phyloP scores from a whole-genome alignment of 1,140 invertebrate genomes.

The Drosophila tsacasi region DNA sequence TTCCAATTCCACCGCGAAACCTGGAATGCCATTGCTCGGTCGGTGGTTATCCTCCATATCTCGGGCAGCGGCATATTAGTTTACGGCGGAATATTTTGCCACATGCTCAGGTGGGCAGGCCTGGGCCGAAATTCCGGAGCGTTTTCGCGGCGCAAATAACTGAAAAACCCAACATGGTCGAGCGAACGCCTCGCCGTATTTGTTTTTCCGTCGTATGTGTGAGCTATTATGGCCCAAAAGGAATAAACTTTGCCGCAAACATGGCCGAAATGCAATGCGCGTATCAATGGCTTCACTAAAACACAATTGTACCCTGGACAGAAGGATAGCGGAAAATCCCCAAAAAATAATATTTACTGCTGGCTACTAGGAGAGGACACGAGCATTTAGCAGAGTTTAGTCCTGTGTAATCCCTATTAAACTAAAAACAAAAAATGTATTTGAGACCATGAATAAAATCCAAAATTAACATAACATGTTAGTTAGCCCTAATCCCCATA shows the following conservation, averaged over 20 bases:
- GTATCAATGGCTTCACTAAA: conserved; percentile 10
- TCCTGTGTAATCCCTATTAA: background rate
- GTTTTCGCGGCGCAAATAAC: conserved; percentile 50
- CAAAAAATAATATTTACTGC: conserved; percentile 11
- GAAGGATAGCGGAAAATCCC: background rate
- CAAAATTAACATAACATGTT: conserved; percentile 11
- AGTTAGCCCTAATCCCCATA: background rate
- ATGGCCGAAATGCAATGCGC: conserved; percentile 12
- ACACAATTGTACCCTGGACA: conserved; percentile 20
- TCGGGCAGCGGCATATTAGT: conserved; percentile 40
- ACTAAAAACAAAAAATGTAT: background rate
- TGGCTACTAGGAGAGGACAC: background rate
- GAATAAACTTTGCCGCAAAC: conserved; percentile 19
- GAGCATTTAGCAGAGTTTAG: background rate
- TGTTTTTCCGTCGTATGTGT: conserved; percentile 38
- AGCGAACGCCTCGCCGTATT: conserved; percentile 43
- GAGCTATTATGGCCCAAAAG: conserved; percentile 35
- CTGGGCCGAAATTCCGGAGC: conserved; percentile 14
- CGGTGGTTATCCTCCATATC: conserved; percentile 19
- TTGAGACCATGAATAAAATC: background rate
- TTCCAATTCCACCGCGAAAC: conserved; percentile 32
- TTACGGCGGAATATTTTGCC: conserved; percentile 43
- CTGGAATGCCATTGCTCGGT: conserved; percentile 15
- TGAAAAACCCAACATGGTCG: conserved; percentile 46
- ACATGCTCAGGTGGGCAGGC: conserved; percentile 24